Evolutionary conservation across 2,888 invertebrate species (phyloP), one percentile per base, ranked within the genome.

Genomic region (Malthinus flaveolus): DNA sequence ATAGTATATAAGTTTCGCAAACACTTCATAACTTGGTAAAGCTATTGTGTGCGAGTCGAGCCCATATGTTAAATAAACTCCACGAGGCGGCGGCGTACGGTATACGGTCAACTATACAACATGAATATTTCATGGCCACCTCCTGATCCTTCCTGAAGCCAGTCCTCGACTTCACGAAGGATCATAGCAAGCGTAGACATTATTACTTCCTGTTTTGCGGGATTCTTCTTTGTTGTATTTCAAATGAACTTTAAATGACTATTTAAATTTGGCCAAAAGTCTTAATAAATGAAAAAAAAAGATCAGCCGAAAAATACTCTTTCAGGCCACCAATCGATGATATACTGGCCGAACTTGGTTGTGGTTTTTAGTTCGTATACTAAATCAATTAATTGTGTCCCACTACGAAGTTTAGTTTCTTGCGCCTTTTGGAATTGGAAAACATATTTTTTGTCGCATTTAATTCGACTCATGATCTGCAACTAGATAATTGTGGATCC

Each of bases 61-160:
- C 53, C 23, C 35, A 42, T 45, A 46, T 46, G 51, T 52, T 60
- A 60, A 60, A 60, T 56, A 60, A 51, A 51, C 56, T 48, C 59
- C 23, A 46, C 46, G 35, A 3, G 3, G 23, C 5, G 3, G 23
- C 5, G 23, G 23, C 23, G 23, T 23, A 37, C 31, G 45, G 49
- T 47, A 45, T 51, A 50, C 50, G 50, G 51, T 36, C 49, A 48
- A 54, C 57, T 53, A 49, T 39, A 48, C 35, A 52, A 45, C 61
- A 61, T 61, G 61, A 61, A 61, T 58, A 58, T 58, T 61, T 61
- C 61, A 61, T 61, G 61, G 52, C 56, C 53, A 49, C 52, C 56
- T 50, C 51, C 45, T 61, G 60, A 61, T 61, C 61, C 53, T 61
- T 47, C 58, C 57, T 54, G 53, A 54, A 61, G 61, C 57, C 50